phyloP scores from a whole-genome alignment of 1,140 invertebrate species.

The Drosophila athabasca region DNA sequence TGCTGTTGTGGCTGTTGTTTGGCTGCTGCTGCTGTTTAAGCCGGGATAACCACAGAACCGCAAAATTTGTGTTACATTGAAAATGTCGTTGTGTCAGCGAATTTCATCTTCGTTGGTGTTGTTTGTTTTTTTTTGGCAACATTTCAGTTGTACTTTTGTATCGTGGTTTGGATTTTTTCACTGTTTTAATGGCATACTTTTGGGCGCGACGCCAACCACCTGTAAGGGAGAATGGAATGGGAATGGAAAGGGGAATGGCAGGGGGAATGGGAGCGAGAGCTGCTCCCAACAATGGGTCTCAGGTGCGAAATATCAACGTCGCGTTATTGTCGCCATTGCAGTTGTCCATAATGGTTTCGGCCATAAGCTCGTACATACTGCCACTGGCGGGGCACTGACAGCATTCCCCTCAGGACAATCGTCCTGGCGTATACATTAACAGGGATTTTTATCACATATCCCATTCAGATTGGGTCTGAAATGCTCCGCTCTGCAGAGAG shows the following conservation, averaged over 20 bases:
- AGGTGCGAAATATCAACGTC: conserved; percentile 77
- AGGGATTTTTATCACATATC: conserved; percentile 62
- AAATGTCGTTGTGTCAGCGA: conserved; percentile 37
- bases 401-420: conserved; percentile 65
- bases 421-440: conserved; percentile 67
- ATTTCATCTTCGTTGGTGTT: conserved; percentile 6
- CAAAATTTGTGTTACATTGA: conserved; percentile 74
- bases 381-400: conserved; percentile 8
- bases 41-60: conserved; percentile 59
- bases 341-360: conserved; percentile 73
- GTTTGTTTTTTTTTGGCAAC: conserved; percentile 45
- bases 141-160: conserved; percentile 34
- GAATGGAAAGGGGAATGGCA: neutral
- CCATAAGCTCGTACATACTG: conserved; percentile 57
- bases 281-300: conserved; percentile 51
- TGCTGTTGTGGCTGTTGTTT: conserved; percentile 26
- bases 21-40: conserved; percentile 51
- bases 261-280: neutral
- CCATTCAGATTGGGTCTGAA: conserved; percentile 29
- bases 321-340: conserved; percentile 76
- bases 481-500: conserved; percentile 23
- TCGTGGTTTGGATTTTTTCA: conserved; percentile 38
- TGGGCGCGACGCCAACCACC: conserved; percentile 73
- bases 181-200: conserved; percentile 62
- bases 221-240: conserved; percentile 24